Evolutionary conservation across 2,113 vertebrate species (phyloP), one percentile per base, ranked within the genome.

Genomic region (Pangasianodon hypophthalmus): DNA sequence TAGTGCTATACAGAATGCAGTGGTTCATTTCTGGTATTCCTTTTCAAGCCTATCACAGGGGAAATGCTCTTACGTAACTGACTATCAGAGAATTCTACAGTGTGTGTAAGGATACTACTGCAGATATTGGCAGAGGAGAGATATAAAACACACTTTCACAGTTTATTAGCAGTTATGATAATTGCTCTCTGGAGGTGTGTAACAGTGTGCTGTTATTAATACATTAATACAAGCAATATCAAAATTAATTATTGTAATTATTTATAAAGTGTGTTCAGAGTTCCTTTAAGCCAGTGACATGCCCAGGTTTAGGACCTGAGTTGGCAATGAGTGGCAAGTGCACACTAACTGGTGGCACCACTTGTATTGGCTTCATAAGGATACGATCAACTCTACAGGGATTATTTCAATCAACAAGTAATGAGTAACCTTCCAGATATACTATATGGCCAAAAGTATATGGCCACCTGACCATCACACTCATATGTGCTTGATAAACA

Each of bases 11-110:
- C 19, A 56, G 24, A 62, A n/a, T 48, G 73, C 86, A 87, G 7
- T 32, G 69, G 48, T 80, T 6, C 2, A n/a, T 46, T 75, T 54
- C 67, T 86, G 50, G n/a, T 41, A 7, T 75, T 87, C 44, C 37
- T 79, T 77, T 24, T 87, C 50, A 60, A 37, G 37, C 37, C 26
- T 44, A 10, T 41, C 2, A 32, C 86, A 80, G 37, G 56, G 54
- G 13, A 50, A 29, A 44, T 18, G 41, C n/a, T 77, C 24, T 88
- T 81, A 88, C 44, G 64, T 88, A 81, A 88, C 44, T 24, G 67
- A 48, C 9, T 46, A 75, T 18, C 64, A 54, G 11, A 77, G 13
- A 87, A 46, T 26, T 56, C 10, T 86, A 71, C 64, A 19, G 26
- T 32, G 18, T 54, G n/a, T 79, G 1, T 60, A 18, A 44, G 71